phyloP scores from a whole-genome alignment of 2,113 vertebrate species.

The Polypterus senegalus region DNA sequence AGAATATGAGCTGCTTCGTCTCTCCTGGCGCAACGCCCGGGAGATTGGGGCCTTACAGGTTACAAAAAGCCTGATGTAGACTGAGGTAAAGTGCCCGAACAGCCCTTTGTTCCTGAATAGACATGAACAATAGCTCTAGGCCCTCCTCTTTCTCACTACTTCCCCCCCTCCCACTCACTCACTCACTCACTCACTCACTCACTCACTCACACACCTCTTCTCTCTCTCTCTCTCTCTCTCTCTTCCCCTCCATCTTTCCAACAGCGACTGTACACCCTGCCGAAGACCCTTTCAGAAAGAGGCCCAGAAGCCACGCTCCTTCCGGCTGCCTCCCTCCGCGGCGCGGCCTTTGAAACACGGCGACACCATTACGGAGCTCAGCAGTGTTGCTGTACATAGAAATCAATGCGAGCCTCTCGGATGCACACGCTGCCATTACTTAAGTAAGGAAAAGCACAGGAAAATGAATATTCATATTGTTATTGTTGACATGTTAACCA shows the following conservation, averaged over 20 bases:
- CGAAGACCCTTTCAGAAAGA: constrained; percentile 18
- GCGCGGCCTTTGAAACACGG: too few species aligned
- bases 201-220: neutral
- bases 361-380: too few species aligned
- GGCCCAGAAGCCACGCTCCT: neutral
- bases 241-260: neutral
- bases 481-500: too few species aligned
- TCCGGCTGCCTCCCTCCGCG: too few species aligned
- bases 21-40: constrained; percentile 5
- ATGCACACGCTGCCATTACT: too few species aligned
- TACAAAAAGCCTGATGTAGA: constrained; percentile 46
- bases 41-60: constrained; percentile 41
- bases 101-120: constrained; percentile 64
- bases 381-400: too few species aligned
- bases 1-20: neutral
- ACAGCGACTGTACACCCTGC: constrained; percentile 18
- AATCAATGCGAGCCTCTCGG: too few species aligned
- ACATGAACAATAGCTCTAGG: constrained; percentile 66
- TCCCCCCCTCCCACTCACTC: constrained; percentile 28
- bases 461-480: too few species aligned
- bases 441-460: too few species aligned
- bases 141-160: constrained; percentile 42
- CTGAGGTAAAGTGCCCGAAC: constrained; percentile 54
- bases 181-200: constrained; percentile 14
- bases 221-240: constrained; percentile 4